Percentiles rank a stretch among this genome's conserved stretches.
phyloP scores from a whole-genome alignment of 2,113 vertebrate genomes.

The Camelus dromedarius region DNA sequence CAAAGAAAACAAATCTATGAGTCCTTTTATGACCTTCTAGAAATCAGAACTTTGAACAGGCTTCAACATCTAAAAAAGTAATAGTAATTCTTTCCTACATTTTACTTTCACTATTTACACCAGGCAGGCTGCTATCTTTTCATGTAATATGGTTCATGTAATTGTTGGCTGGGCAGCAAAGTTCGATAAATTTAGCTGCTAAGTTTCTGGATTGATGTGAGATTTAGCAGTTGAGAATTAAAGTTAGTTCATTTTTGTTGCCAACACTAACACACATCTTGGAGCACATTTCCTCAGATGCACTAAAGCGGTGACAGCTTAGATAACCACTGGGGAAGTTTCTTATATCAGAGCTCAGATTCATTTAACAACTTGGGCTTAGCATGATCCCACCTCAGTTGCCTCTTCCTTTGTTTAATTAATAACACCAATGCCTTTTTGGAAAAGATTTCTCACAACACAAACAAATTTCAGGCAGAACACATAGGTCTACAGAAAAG shows the following conservation, averaged over 20 bases:
- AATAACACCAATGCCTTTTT: conserved; percentile 63
- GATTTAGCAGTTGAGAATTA: conserved; percentile 62
- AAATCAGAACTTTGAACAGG: conserved; percentile 67
- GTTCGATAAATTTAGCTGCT: conserved; percentile 35
- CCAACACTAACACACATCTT: conserved; percentile 71
- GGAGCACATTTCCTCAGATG: conserved; percentile 63
- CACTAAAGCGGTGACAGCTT: conserved; percentile 63
- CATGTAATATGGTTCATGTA: conserved; percentile 38
- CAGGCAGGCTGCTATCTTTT: background rate
- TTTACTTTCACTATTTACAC: conserved; percentile 22
- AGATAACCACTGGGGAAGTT: conserved; percentile 61
- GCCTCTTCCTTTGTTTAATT: conserved; percentile 71
- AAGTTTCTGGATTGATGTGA: conserved; percentile 66
- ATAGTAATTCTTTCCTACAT: conserved; percentile 12
- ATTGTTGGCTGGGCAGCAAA: conserved; percentile 48
- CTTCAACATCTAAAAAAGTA: conserved; percentile 50
- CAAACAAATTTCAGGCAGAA: conserved; percentile 54
- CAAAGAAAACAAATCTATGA: conserved; percentile 26
- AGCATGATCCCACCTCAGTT: conserved; percentile 62
- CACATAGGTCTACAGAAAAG: background rate
- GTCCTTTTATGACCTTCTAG: conserved; percentile 62
- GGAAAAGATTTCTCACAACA: conserved; percentile 56
- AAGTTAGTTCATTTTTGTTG: conserved; percentile 66
- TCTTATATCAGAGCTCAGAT: conserved; percentile 4
- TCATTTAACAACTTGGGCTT: conserved; percentile 59